Evolutionary conservation across 92 coral and sea anemone genomes (phyloP).

Genomic region (Porites evermanni): DNA sequence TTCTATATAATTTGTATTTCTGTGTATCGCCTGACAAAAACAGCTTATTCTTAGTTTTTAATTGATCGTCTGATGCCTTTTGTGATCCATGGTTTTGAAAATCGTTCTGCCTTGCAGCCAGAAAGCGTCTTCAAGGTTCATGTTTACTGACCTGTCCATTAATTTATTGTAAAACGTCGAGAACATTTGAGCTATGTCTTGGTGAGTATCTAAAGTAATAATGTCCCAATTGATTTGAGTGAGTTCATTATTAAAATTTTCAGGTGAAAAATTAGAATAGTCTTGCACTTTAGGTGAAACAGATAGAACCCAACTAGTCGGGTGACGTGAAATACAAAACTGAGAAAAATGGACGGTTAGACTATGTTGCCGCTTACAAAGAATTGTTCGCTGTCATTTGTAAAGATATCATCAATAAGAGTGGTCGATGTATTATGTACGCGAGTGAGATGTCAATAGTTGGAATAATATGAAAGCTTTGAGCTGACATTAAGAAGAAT

Average conservation of each 20-base stretch:
- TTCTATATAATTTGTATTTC: conserved; percentile 23
- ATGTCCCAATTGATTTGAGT: conserved; percentile 18
- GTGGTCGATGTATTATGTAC: too few species aligned
- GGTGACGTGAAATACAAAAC: conserved; percentile 16
- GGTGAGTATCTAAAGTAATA: background rate
- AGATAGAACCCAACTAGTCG: background rate
- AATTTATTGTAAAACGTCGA: conserved; percentile 40
- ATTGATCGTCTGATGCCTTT: conserved; percentile 39
- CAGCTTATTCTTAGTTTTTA: conserved; percentile 39
- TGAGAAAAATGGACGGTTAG: conserved; percentile 21
- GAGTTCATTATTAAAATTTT: conserved; percentile 1
- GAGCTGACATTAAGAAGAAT: too few species aligned
- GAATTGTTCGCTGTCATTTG: too few species aligned
- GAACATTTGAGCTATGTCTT: conserved; percentile 19
- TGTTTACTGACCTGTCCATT: conserved; percentile 34
- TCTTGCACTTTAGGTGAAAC: conserved; percentile 9
- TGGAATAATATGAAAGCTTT: too few species aligned
- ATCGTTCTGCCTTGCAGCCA: conserved; percentile 31
- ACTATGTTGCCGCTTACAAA: conserved; percentile 33
- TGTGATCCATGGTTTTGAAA: conserved; percentile 58
- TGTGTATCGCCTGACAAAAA: conserved; percentile 33
- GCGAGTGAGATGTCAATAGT: too few species aligned
- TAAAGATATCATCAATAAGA: too few species aligned
- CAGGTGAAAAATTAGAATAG: conserved; percentile 2
- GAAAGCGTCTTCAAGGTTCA: conserved; percentile 25